Evolutionary conservation across 1,140 invertebrate species (phyloP), one percentile per base, ranked within the genome.

Genomic region (Micrasema minimum): DNA sequence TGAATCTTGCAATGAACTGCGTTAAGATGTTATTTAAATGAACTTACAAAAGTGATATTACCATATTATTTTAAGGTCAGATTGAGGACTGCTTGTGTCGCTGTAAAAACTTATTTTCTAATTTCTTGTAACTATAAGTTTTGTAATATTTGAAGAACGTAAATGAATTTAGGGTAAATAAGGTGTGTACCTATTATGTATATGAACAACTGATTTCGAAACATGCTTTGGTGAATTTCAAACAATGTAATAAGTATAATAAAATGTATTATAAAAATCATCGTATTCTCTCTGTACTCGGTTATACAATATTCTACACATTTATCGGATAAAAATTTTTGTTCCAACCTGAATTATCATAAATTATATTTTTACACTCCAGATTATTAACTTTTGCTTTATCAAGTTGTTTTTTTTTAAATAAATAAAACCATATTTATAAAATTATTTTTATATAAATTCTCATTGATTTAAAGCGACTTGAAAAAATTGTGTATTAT

Each of bases 141-240:
- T 74, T 74, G 68, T 70, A 74, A 74, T 70, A 70, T 48, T 61
- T 57, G 26, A 69, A 57, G 31, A 16, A 35, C 14, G 11, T 53
- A 45, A 37, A 38, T 66, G 61, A 59, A 35, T 14, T 20, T 41
- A 59, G 35, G 16, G 16, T 59, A 41, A 20, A 41, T 59, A 12
- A 55, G n/a, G 23, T 22, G 18, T 48, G 68, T 67, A 71, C 71
- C 71, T 66, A 75, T 69, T n/a, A 31, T 31, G 26, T 31, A 31
- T 31, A 31, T 31, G 61, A 64, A 71, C 67, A 75, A 37, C 50
- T 55, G 41, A 68, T 69, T 71, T 51, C 35, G 22, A 53, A 57
- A 62, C 67, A 67, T 69, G 73, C 73, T 75, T 74, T 69, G 69
- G 73, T 72, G 69, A 74, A 73, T 46, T 14, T 45, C 45, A 12